Conservation (phyloP, 1,140 invertebrate genomes). For the Heliconius himera region DNA sequence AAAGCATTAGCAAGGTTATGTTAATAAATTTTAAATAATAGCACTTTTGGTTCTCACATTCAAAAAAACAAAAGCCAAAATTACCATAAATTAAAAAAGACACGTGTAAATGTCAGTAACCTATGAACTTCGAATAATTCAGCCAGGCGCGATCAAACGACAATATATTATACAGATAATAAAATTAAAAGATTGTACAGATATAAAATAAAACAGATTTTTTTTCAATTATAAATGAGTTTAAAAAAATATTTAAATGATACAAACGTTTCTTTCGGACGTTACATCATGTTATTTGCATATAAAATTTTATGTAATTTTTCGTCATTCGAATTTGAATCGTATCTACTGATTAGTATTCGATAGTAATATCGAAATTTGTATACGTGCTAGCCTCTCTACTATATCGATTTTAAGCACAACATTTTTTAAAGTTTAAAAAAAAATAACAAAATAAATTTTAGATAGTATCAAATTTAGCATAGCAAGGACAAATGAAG, state of each 20-base stretch:
- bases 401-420: neutral
- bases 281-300: constrained; percentile 44
- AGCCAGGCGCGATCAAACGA: neutral
- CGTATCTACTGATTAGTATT: neutral
- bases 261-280: constrained; percentile 31
- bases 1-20: neutral
- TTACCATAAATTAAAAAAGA: constrained; percentile 1
- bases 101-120: constrained; percentile 24
- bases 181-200: neutral
- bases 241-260: constrained; percentile 28
- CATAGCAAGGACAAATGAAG: neutral
- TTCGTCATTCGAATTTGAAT: constrained; percentile 18
- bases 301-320: constrained; percentile 30
- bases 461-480: neutral
- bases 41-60: neutral
- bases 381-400: neutral
- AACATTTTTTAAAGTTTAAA: neutral
- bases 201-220: neutral
- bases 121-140: constrained; percentile 21
- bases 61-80: neutral
- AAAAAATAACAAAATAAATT: neutral
- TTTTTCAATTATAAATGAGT: neutral
- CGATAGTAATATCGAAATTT: neutral
- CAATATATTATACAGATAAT: neutral
- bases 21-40: neutral